Percentiles rank a stretch among this genome's conserved stretches.
phyloP scores from a whole-genome alignment of 2,113 vertebrate species.

The Tangachromis dhanisi region DNA sequence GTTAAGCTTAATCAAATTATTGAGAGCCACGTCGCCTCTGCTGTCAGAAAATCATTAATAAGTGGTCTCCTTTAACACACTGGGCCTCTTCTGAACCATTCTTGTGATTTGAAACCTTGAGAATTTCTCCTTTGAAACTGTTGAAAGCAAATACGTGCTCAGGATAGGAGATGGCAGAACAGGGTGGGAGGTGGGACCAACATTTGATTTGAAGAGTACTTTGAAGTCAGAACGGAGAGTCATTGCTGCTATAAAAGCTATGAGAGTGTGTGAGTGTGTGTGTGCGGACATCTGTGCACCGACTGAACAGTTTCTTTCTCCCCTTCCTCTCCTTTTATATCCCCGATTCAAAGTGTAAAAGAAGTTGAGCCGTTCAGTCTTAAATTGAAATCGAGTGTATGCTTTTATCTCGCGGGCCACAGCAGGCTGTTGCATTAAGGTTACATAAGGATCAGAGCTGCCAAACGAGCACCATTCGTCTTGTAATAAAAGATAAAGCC shows the following conservation, averaged over 20 bases:
- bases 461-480: not conserved
- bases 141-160: not conserved
- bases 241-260: not conserved
- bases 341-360: slow-evolving; percentile 29
- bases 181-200: not conserved
- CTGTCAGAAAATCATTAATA: slow-evolving; percentile 21
- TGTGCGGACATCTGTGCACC: not conserved
- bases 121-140: slow-evolving; percentile 1
- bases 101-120: not conserved
- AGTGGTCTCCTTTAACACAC: not conserved
- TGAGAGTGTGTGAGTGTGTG: not conserved
- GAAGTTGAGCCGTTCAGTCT: not conserved
- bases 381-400: slow-evolving; percentile 21
- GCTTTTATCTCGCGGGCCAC: slow-evolving; percentile 16
- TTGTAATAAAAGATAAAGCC: not conserved
- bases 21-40: not conserved
- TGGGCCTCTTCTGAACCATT: not conserved
- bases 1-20: not conserved
- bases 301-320: not conserved
- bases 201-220: slow-evolving; percentile 16
- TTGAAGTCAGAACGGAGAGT: not conserved
- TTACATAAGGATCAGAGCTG: slow-evolving; percentile 25
- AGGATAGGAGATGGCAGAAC: not conserved
- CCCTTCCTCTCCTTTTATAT: not conserved
- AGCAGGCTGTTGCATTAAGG: slow-evolving; percentile 9